phyloP scores from a whole-genome alignment of 92 coral and sea anemone species.

The Paramuricea clavata region DNA sequence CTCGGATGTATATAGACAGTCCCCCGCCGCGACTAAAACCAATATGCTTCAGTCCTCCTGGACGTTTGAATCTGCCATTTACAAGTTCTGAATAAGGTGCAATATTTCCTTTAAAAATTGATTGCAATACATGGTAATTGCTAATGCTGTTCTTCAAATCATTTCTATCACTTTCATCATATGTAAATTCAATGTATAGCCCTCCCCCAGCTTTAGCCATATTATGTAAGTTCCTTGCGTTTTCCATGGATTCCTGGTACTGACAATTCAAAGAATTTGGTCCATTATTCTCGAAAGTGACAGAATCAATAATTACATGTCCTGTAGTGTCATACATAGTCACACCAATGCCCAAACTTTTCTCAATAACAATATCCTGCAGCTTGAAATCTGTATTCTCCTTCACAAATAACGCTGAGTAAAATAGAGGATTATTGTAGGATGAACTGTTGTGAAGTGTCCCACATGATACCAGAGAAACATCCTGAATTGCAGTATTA shows the following conservation, averaged over 20 bases:
- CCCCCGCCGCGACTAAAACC: constrained; percentile 91
- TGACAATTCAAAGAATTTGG: constrained; percentile 5
- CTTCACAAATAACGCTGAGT: constrained; percentile 73
- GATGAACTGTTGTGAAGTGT: constrained; percentile 66
- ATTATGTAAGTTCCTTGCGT: not conserved
- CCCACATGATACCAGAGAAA: constrained; percentile 69
- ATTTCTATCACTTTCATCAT: constrained; percentile 10
- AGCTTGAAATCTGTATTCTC: constrained; percentile 68
- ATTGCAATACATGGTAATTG: not conserved
- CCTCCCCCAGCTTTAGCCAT: constrained; percentile 72
- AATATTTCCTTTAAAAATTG: constrained; percentile 28
- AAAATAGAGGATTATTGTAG: constrained; percentile 58
- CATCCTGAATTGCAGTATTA: constrained; percentile 44
- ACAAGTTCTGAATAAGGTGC: constrained; percentile 31
- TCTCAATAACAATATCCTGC: constrained; percentile 48
- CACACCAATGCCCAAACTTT: constrained; percentile 81
- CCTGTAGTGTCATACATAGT: constrained; percentile 79
- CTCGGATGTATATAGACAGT: constrained; percentile 69
- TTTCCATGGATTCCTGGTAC: not conserved
- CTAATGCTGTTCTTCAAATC: constrained; percentile 17
- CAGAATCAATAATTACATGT: constrained; percentile 60
- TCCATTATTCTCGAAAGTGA: constrained; percentile 66
- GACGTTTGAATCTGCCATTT: constrained; percentile 21
- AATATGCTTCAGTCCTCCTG: constrained; percentile 23
- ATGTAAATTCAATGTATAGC: constrained; percentile 71